Evolutionary conservation across 2,797 vertebrate species (phyloP), one percentile per base, ranked within the genome.

Genomic region (Oryzias dopingdopingensis): DNA sequence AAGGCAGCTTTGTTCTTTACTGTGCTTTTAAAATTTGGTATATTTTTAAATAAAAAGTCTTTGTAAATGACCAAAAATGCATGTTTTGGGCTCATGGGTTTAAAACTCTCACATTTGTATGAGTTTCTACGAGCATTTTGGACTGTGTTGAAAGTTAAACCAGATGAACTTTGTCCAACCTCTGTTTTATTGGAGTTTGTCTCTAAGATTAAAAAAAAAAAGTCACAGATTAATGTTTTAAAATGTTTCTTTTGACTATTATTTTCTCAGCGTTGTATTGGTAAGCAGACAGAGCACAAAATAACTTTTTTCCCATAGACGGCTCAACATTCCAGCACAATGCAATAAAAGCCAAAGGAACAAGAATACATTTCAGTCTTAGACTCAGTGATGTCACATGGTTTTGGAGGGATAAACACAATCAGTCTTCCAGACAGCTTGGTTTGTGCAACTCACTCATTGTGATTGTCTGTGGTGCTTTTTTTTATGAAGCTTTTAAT

Each of bases 261-360:
- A 63, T 49, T 62, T 57, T 45, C 8, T 29, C 42, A 72, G 60
- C 54, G 52, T 62, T 63, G 70, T 66, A 60, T 79, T 79, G 72
- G 76, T 79, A 76, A 70, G 61, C 71, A 68, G 54, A 70, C 65
- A 49, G 57, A 65, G 56, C 58, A 67, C 79, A 47, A 72, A 73
- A 81, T 76, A 42, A 67, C 45, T 48, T 62, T 66, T 76, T 77
- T 61, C 61, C 77, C 60, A 43, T 63, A 72, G 59, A 72, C 53
- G 50, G 74, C 47, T 56, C 26, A 3, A 23, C 29, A 22, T 71
- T 79, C 72, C 56, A 61, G 58, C 43, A 24, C 24, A 17, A 70
- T 52, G 18, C 68, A 88, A 90, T 87, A 70, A 88, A 85, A 87
- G 70, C 81, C 89, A 90, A 81, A 84, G 46, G 42, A 70, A 56